Evolutionary conservation across 2,113 vertebrate species (phyloP).

Genomic region (Lasiurus cinereus): DNA sequence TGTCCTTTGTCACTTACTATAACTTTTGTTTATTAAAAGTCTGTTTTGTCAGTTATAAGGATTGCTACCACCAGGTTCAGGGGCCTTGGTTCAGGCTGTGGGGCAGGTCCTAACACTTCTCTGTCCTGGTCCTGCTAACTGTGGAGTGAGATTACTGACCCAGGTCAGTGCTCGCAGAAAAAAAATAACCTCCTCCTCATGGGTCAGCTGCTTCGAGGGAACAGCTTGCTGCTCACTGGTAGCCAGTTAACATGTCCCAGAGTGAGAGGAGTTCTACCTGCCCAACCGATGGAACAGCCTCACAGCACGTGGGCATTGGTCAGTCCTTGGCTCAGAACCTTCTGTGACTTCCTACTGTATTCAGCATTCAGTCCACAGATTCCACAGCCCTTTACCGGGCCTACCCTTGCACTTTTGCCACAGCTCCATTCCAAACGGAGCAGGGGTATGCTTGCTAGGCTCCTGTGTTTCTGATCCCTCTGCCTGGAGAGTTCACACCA

Average conservation of each 20-base stretch:
- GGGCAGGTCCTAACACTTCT: not conserved
- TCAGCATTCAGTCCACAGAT: not conserved
- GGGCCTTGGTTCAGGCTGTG: too few species aligned
- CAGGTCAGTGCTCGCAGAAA: not conserved
- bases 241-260: not conserved
- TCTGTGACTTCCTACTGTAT: not conserved
- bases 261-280: not conserved
- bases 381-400: not conserved
- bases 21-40: too few species aligned
- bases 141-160: not conserved
- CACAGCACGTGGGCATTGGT: rapidly evolving
- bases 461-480: not conserved
- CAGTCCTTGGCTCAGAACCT: not conserved
- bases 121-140: not conserved
- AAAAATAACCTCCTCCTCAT: not conserved
- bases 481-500: not conserved
- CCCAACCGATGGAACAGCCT: rapidly evolving
- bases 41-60: too few species aligned
- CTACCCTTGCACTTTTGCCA: rapidly evolving
- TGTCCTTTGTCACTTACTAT: too few species aligned
- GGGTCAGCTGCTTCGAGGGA: not conserved
- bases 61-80: too few species aligned
- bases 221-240: not conserved
- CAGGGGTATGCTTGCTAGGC: not conserved
- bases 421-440: too few species aligned